A percentile compares a stretch with the other conserved stretches of the same genome.
These are phyloP conservation scores for Blastobasis lacticolella DNA, from an alignment of 2,888 invertebrate genomes.

Conservation along the genomic window DNA sequence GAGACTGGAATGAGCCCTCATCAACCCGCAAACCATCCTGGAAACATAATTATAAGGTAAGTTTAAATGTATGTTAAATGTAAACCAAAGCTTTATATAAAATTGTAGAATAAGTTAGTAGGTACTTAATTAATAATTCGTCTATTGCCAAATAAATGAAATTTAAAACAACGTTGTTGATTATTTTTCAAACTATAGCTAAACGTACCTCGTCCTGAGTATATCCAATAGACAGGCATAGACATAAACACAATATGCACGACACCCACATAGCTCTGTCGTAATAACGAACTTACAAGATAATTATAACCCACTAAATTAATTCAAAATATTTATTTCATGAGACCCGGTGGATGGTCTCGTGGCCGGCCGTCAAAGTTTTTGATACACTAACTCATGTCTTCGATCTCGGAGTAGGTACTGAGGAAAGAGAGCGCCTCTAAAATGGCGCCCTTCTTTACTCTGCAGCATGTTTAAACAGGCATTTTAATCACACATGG, in stretches of 20 bases:
- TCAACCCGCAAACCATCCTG: conserved; percentile 26
- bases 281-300: too few species aligned
- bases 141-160: too few species aligned
- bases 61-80: not conserved
- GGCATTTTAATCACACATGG: not conserved
- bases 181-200: conserved; percentile 1
- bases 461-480: not conserved
- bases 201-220: conserved; percentile 22
- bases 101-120: not conserved
- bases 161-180: too few species aligned
- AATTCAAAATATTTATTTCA: conserved; percentile 11
- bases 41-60: conserved; percentile 2
- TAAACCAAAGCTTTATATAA: not conserved
- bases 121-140: too few species aligned
- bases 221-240: conserved; percentile 31
- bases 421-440: conserved; percentile 39
- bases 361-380: conserved; percentile 45
- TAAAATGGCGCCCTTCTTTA: conserved; percentile 46
- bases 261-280: conserved; percentile 30
- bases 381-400: conserved; percentile 64
- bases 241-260: conserved; percentile 30
- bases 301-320: too few species aligned
- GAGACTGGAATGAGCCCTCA: conserved; percentile 17
- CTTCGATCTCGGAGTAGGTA: conserved; percentile 29
- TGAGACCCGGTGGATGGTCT: conserved; percentile 29